Conservation (phyloP, 2,888 invertebrate genomes). For the Chymomyza fuscimana region DNA sequence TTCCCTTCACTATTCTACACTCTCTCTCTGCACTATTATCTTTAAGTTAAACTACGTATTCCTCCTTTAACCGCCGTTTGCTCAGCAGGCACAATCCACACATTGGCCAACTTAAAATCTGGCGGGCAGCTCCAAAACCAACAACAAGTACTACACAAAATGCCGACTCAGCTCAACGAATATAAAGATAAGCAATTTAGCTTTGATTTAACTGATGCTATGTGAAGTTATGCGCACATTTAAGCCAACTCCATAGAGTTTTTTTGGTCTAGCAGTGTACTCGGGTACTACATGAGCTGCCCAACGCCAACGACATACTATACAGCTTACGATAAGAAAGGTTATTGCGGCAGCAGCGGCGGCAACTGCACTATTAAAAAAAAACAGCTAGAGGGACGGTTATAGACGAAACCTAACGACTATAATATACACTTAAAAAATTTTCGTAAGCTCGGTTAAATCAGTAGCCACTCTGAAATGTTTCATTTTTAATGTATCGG, state of each 20-base stretch:
- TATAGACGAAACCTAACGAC: too few species aligned
- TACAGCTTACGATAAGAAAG: slow-evolving; percentile 59
- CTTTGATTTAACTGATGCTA: slow-evolving; percentile 75
- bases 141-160: slow-evolving; percentile 45
- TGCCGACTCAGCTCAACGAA: slow-evolving; percentile 52
- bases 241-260: slow-evolving; percentile 19
- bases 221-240: slow-evolving; percentile 65
- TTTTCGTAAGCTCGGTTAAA: too few species aligned
- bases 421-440: too few species aligned
- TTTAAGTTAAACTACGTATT: neutral
- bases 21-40: neutral
- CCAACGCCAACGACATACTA: slow-evolving; percentile 40
- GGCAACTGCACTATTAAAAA: slow-evolving; percentile 50
- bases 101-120: slow-evolving; percentile 37
- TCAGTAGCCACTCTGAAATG: too few species aligned
- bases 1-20: neutral
- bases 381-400: neutral
- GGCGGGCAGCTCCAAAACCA: slow-evolving; percentile 25
- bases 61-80: neutral
- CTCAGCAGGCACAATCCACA: slow-evolving; percentile 49
- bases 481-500: too few species aligned
- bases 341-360: slow-evolving; percentile 17
- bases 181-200: slow-evolving; percentile 65
- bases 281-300: slow-evolving; percentile 37
- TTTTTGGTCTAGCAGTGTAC: neutral